phyloP scores from a whole-genome alignment of 2,888 invertebrate species.

The Laothoe populi region DNA sequence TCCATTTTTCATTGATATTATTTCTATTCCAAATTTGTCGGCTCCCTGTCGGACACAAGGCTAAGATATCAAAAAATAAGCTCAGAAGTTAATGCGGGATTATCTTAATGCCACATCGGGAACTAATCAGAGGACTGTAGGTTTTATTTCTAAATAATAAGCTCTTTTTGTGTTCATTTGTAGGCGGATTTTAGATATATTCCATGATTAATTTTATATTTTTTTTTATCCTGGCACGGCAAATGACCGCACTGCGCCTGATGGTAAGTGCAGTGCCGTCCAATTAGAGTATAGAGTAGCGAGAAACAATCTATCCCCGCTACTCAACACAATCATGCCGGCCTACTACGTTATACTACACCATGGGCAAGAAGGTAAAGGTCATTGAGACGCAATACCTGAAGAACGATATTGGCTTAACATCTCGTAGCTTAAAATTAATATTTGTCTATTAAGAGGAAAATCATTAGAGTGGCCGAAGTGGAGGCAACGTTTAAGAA shows the following conservation, averaged over 20 bases:
- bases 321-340: too few relatives aligned
- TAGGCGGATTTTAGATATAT: slow-evolving; percentile 3
- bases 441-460: neutral
- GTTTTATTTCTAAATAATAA: slow-evolving; percentile 6
- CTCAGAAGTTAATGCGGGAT: slow-evolving; percentile 26
- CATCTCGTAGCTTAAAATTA: too few relatives aligned
- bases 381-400: too few relatives aligned
- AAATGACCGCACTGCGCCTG: too few relatives aligned
- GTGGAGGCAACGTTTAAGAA: neutral
- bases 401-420: neutral
- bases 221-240: too few relatives aligned
- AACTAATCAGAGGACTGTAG: slow-evolving; percentile 1
- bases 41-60: slow-evolving; percentile 20
- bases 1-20: slow-evolving; percentile 11
- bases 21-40: neutral
- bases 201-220: too few relatives aligned
- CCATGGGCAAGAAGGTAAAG: too few relatives aligned
- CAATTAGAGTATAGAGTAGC: too few relatives aligned
- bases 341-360: too few relatives aligned
- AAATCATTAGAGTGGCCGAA: slow-evolving; percentile 1
- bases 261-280: too few relatives aligned
- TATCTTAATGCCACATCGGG: slow-evolving; percentile 21
- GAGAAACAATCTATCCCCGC: too few relatives aligned
- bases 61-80: slow-evolving; percentile 28
- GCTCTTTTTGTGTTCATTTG: slow-evolving; percentile 10